Evolutionary conservation across 2,797 vertebrate genomes (phyloP).

Genomic region (Mormyrops boulengeri): DNA sequence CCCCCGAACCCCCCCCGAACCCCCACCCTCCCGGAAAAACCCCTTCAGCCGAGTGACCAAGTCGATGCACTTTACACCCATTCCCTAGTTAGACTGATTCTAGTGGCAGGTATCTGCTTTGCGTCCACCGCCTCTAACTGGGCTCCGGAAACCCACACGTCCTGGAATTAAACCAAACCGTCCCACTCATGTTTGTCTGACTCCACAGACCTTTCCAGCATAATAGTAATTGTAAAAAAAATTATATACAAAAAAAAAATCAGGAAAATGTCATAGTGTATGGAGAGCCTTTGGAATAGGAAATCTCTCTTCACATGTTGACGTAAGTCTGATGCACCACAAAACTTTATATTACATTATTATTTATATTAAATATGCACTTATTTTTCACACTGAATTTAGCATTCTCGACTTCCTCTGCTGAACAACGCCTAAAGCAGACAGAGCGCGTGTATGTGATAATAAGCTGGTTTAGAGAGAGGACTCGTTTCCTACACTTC

Average conservation of each 20-base stretch:
- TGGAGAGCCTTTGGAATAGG: constrained; percentile 35
- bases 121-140: neutral
- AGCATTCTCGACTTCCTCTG: constrained; percentile 8
- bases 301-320: constrained; percentile 54
- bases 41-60: neutral
- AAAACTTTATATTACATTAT: constrained; percentile 26
- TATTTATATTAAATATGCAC: constrained; percentile 35
- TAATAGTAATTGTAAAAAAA: constrained; percentile 6
- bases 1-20: neutral
- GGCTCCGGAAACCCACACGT: neutral
- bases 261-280: constrained; percentile 40
- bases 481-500: constrained; percentile 37
- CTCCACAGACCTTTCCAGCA: constrained; percentile 15
- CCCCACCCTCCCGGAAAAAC: neutral
- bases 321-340: constrained; percentile 32
- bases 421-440: constrained; percentile 15
- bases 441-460: constrained; percentile 23
- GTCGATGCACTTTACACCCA: neutral
- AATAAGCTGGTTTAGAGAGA: constrained; percentile 21
- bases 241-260: constrained; percentile 21
- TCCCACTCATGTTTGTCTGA: neutral
- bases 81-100: neutral
- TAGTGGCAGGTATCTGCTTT: neutral
- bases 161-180: neutral
- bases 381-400: constrained; percentile 28